Base-by-base conservation (phyloP, 2,113 vertebrate genomes). In the Halcyon malimbica region DNA sequence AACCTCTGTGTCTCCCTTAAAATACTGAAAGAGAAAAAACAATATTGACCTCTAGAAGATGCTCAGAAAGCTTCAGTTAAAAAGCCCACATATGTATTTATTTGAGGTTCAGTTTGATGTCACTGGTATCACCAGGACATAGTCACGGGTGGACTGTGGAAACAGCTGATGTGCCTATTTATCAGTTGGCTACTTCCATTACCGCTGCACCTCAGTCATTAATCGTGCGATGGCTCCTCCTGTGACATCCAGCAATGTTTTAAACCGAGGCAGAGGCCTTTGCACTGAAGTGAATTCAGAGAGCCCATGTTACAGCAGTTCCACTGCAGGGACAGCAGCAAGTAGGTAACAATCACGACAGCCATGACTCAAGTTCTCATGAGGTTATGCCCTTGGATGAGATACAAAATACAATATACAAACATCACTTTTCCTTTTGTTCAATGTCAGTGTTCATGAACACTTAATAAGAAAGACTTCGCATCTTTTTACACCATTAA, bases 401-500 rank as follows among this genome's bases (percentile, higher is more conserved):
- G 33, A 50, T 44, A 83, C 64, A 81, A 94, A 93, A 71, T 31
- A 59, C 17, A 48, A 79, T 19, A n/a, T 42, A 41, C 24, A 13
- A 37, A 35, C 13, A 67, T 15, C 5, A 10, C 74, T 94, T 68
- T 76, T 78, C 24, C 37, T 35, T 68, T 80, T 80, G 77, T 83
- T 70, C 79, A 83, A 10, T 65, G 80, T 60, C 51, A 46, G 8
- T 56, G 26, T 50, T 93, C 62, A 54, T 92, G 39, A 89, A 90
- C 83, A 75, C 57, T 67, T 74, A 75, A 63, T 23, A 90, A 48
- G n/a, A 84, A 75, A 92, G 29, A 78, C n/a, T 59, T 53, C 64
- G 65, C 44, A 87, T 93, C 71, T 70, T 91, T 96, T 94, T 81
- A 88, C 60, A 78, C 51, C 64, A 79, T 95, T 93, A 96, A 74